A percentile compares a stretch with the other conserved stretches of the same genome.
Evolutionary conservation across 2,797 vertebrate species (phyloP).

Genomic region (Myiotriccus ornatus): DNA sequence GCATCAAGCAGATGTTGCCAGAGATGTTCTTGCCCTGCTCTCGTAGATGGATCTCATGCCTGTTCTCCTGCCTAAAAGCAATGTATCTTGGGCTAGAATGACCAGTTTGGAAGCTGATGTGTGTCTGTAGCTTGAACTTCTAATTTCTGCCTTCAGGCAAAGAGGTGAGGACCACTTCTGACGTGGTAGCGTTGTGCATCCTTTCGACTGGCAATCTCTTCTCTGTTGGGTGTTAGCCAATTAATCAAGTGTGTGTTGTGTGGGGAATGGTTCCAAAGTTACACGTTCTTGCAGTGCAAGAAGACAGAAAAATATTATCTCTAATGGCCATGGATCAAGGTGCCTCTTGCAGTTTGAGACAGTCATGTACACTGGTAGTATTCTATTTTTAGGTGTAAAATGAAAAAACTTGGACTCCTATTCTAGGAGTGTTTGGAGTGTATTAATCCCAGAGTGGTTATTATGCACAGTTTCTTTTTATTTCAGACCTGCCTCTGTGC

Average conservation of each 20-base stretch:
- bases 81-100: neutral
- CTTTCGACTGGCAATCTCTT: neutral
- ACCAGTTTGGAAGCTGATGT: neutral
- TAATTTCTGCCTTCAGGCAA: neutral
- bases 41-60: neutral
- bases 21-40: neutral
- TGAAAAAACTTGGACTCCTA: neutral
- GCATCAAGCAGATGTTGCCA: neutral
- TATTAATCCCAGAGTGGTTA: neutral
- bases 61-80: neutral
- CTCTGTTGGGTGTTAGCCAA: neutral
- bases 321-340: neutral
- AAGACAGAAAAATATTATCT: neutral
- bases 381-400: neutral
- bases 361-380: neutral
- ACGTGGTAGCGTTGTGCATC: rapidly evolving
- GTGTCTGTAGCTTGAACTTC: neutral
- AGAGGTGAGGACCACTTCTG: neutral
- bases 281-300: neutral
- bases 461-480: neutral
- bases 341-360: neutral
- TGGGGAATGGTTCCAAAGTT: neutral
- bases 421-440: neutral
- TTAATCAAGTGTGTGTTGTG: neutral
- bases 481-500: neutral